phyloP scores from a whole-genome alignment of 2,888 invertebrate genomes.

The Pterostichus madidus region DNA sequence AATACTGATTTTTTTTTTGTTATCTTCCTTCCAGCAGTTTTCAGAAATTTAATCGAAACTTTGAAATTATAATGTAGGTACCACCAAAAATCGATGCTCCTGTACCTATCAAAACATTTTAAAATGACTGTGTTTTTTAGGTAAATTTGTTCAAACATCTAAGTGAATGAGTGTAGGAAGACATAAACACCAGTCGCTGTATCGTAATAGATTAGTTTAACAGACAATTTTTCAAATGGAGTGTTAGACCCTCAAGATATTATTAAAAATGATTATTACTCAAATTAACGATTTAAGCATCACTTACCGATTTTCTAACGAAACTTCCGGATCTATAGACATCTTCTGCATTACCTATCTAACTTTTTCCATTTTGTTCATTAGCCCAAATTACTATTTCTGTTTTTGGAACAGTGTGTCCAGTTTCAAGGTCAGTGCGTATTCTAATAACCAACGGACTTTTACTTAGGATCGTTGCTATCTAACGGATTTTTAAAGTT shows the following conservation, averaged over 20 bases:
- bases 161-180: neutral
- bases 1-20: too few relatives aligned
- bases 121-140: neutral
- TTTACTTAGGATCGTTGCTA: neutral
- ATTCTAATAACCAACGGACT: slow-evolving; percentile 47
- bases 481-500: slow-evolving; percentile 21
- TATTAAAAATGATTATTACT: neutral
- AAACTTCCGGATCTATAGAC: neutral
- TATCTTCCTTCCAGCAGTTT: too few relatives aligned
- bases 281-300: slow-evolving; percentile 7
- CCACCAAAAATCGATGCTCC: neutral
- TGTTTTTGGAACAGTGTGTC: slow-evolving; percentile 58
- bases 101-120: neutral
- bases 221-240: neutral
- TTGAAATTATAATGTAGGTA: neutral
- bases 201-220: neutral
- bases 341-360: slow-evolving; percentile 3
- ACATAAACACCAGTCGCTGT: neutral
- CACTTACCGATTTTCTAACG: neutral
- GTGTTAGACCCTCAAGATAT: neutral
- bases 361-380: slow-evolving; percentile 51
- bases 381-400: slow-evolving; percentile 58
- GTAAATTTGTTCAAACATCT: slow-evolving; percentile 10
- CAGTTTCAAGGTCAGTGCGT: slow-evolving; percentile 54
- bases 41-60: too few relatives aligned